Percentiles rank a stretch among this genome's conserved stretches.
Evolutionary conservation across 2,797 vertebrate species (phyloP).

Genomic region (Bradypodion pumilum): DNA sequence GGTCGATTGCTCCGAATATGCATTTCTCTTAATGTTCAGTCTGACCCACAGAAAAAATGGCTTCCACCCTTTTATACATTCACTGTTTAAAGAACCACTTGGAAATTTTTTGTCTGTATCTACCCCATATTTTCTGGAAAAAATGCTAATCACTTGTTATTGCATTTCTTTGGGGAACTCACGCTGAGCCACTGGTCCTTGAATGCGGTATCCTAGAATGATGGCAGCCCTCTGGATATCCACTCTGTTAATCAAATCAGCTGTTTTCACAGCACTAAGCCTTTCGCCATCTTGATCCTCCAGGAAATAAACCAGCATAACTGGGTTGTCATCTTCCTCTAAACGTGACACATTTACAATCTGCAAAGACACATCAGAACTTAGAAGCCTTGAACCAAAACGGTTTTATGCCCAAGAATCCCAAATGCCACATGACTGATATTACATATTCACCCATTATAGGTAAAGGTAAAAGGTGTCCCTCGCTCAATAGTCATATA

Average conservation of each 20-base stretch:
- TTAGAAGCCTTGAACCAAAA: not conserved
- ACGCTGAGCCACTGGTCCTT: constrained; percentile 91
- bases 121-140: not conserved
- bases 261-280: constrained; percentile 83
- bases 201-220: constrained; percentile 90
- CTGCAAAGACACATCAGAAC: constrained; percentile 69
- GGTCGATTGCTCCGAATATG: too few relatives aligned
- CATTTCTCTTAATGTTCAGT: too few relatives aligned
- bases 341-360: constrained; percentile 88
- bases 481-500: too few relatives aligned
- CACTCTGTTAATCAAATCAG: constrained; percentile 88
- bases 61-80: not conserved
- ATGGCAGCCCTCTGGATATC: constrained; percentile 94
- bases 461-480: too few relatives aligned
- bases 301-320: constrained; percentile 94
- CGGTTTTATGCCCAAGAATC: not conserved
- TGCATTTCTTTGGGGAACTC: constrained; percentile 67
- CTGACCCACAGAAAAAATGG: not conserved
- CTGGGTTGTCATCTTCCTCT: constrained; percentile 81
- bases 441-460: too few relatives aligned
- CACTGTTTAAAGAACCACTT: not conserved
- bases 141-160: not conserved
- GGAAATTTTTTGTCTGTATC: not conserved
- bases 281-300: constrained; percentile 88
- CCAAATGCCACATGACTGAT: not conserved